phyloP scores from a whole-genome alignment of 2,797 vertebrate species.

The Lophius americanus region DNA sequence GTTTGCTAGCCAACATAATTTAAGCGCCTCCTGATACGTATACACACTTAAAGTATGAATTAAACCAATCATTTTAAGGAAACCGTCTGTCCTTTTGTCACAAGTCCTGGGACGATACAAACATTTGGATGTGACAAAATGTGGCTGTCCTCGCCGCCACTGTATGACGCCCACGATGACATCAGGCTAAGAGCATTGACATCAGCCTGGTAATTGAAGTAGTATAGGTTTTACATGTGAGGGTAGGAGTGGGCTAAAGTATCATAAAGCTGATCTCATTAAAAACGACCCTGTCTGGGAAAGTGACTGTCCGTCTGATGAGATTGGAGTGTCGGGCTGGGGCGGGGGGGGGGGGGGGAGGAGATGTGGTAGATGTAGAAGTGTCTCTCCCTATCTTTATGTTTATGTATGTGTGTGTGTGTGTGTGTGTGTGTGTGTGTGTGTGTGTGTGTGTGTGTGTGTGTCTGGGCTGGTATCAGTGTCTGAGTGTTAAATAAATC shows the following conservation, averaged over 20 bases:
- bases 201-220: conserved; percentile 4
- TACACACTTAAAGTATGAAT: too few species aligned
- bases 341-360: conserved; percentile 28
- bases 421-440: conserved; percentile 15
- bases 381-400: conserved; percentile 7
- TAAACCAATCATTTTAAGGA: too few species aligned
- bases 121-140: neutral
- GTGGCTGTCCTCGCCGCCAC: neutral
- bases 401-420: conserved; percentile 2
- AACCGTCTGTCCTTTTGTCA: neutral
- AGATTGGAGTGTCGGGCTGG: conserved; percentile 33
- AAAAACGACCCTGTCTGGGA: conserved; percentile 62
- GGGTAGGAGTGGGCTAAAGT: conserved; percentile 17
- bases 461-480: conserved; percentile 35
- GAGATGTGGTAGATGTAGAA: neutral
- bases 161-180: neutral
- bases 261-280: conserved; percentile 65
- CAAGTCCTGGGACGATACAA: neutral
- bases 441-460: conserved; percentile 24
- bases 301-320: conserved; percentile 53
- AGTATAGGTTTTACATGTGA: conserved; percentile 14
- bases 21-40: too few species aligned
- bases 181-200: conserved; percentile 34
- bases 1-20: too few species aligned
- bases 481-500: conserved; percentile 71